Evolutionary conservation across 2,888 invertebrate species (phyloP).

Genomic region (Chirona hameri): DNA sequence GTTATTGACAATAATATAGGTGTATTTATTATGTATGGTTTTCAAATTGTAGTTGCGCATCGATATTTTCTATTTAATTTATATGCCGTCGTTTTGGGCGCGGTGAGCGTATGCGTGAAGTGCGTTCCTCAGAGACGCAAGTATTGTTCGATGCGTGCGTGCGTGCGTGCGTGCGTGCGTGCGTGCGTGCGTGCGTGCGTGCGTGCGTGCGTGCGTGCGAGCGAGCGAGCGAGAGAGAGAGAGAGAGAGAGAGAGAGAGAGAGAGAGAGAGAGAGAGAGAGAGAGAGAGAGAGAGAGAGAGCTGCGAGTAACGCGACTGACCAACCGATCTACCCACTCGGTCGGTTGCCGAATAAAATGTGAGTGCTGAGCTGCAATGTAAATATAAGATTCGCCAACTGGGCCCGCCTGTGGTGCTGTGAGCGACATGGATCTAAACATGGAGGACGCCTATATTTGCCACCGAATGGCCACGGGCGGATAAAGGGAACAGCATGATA

Average conservation of each 20-base stretch:
- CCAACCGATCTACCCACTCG: too few relatives aligned
- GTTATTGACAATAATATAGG: constrained; percentile 12
- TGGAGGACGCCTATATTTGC: too few relatives aligned
- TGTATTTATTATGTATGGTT: constrained; percentile 27
- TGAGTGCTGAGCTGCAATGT: constrained; percentile 1
- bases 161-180: background rate
- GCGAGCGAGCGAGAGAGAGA: too few relatives aligned
- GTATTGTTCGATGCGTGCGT: background rate
- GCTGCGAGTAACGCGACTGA: background rate
- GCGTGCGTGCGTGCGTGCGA: background rate
- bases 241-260: too few relatives aligned
- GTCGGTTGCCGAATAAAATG: background rate
- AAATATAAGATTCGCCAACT: constrained; percentile 2
- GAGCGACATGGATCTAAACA: too few relatives aligned
- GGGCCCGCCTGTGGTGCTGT: too few relatives aligned
- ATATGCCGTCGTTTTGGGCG: constrained; percentile 1
- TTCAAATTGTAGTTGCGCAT: constrained; percentile 13
- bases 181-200: background rate
- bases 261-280: too few relatives aligned
- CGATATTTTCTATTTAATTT: constrained; percentile 27
- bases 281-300: background rate
- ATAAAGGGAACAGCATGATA: too few relatives aligned
- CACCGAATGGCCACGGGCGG: too few relatives aligned
- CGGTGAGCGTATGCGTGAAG: background rate
- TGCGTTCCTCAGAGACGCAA: background rate